Base-by-base conservation (phyloP, 2,888 invertebrate species). In the Coenonympha glycerion region DNA sequence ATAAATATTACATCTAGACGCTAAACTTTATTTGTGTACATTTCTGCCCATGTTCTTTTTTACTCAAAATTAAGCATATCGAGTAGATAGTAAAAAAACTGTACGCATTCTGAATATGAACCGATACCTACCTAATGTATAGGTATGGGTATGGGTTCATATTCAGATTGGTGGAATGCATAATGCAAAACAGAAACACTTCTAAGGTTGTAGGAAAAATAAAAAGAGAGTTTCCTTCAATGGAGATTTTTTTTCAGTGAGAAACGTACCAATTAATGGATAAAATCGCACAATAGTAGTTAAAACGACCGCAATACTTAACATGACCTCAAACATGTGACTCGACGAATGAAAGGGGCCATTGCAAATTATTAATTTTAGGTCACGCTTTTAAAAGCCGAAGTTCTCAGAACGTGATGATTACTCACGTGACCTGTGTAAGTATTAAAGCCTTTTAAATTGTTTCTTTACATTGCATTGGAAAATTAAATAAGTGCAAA, bases 221-320 rank as follows among this genome's bases (percentile, higher is more conserved):
- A 15, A 9, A 39, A 33, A 15, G 16, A 16, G 6, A 13, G 6
- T 22, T 22, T 13, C 15, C 24, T 24, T 24, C 15, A 24, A 24
- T 39, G n/a, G n/a, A 22, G 15, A 39, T 22, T 15, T 15, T 39
- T n/a, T 22, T 39, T 8, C 22, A 39, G 24, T 8, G 22, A 15
- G 4, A 22, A 24, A 22, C 15, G 6, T 22, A 15, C 39, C 22
- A 22, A 24, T 39, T 39, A 42, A 42, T 44, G 28, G 19, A 21
- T 2, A 22, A 45, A 34, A 16, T 16, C 30, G 15, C 15, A 45
- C 45, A 46, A 37, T 36, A 47, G 36, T 72, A 59, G 68, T 50
- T 55, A 57, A 47, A 52, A 48, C 39, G 37, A 45, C 47, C 48
- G 41, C 45, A 49, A 28, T 52, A 47, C 55, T 53, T 37, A 45